Base-by-base conservation (phyloP, 2,888 invertebrate species). In the Leptarthrus brevirostris region DNA sequence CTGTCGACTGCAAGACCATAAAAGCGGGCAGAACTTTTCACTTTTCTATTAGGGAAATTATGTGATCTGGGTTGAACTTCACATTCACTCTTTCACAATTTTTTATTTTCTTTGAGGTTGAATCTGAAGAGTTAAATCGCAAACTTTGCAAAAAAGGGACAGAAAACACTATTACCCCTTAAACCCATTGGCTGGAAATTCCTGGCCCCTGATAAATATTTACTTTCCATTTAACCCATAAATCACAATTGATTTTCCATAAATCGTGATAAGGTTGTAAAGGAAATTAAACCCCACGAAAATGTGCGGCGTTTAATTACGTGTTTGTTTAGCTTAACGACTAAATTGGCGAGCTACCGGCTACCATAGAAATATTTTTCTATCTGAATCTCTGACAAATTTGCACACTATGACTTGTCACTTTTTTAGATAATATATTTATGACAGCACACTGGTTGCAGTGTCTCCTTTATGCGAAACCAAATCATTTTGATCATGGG, bases 241-340 rank as follows among this genome's bases (percentile, higher is more conserved):
- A 56, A 56, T 56, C 30, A 56, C 12, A 30, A 56, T 56, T 30
- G 54, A 56, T 56, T 56, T 56, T 56, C 56, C 30, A 56, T 56
- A 56, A 56, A 26, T 56, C 30, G 34, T 34, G 14, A 30, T 56
- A 56, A 56, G 16, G 30, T 8, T 8, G 3, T 16, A 56, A 56
- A 26, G 24, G 30, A 30, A 18, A 30, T 12, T 14, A 56, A n/a
- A 56, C 14, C 30, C 16, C 26, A 14, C 6, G 56, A 56, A 56
- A 56, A 56, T 54, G 56, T 56, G 54, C 54, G n/a, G 26, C 30
- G 26, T 12, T 30, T 56, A 56, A 56, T 56, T 56, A 56, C 16
- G 6, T 26, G 26, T 56, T 0, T 2, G 6, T 26, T 14, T n/a
- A 1, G 16, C 16, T 56, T 30, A 56, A 16, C 34, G 56, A 30